Conservation (phyloP, 2,113 vertebrate species). For the Elanus axillaris region DNA sequence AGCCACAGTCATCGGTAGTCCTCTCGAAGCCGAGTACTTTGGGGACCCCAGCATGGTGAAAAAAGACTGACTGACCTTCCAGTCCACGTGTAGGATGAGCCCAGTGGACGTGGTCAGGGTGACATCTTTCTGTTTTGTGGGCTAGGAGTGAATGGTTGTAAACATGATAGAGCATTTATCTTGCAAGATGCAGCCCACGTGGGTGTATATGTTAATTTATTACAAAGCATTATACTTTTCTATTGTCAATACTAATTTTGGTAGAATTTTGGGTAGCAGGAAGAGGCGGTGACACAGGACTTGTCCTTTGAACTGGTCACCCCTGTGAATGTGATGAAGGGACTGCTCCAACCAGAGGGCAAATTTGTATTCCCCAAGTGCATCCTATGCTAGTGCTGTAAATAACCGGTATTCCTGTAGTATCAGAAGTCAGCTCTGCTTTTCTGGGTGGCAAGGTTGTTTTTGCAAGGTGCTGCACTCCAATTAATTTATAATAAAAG, state of each 20-base stretch:
- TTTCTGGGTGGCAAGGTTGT: constrained; percentile 11
- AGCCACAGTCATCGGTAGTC: fast-evolving
- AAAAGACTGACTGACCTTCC: neutral
- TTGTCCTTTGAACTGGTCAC: neutral
- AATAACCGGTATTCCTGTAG: neutral
- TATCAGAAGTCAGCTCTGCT: constrained; percentile 22
- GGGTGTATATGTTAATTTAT: constrained; percentile 35
- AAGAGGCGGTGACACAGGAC: neutral
- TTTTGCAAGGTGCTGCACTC: neutral
- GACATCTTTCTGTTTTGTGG: neutral
- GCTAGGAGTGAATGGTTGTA: neutral
- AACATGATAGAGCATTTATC: neutral
- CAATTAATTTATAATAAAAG: constrained; percentile 55
- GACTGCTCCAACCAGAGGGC: neutral
- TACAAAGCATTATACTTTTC: constrained; percentile 38
- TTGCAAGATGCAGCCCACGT: neutral
- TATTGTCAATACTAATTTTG: neutral
- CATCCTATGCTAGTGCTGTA: neutral
- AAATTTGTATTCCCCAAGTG: neutral
- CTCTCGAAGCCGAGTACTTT: neutral
- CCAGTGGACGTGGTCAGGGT: neutral
- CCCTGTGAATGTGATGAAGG: neutral
- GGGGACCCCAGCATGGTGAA: neutral
- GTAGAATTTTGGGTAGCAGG: neutral
- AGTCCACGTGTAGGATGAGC: neutral